Base-by-base conservation (phyloP, 2,113 vertebrate genomes). In the Pseudolaguvia tuberculata region DNA sequence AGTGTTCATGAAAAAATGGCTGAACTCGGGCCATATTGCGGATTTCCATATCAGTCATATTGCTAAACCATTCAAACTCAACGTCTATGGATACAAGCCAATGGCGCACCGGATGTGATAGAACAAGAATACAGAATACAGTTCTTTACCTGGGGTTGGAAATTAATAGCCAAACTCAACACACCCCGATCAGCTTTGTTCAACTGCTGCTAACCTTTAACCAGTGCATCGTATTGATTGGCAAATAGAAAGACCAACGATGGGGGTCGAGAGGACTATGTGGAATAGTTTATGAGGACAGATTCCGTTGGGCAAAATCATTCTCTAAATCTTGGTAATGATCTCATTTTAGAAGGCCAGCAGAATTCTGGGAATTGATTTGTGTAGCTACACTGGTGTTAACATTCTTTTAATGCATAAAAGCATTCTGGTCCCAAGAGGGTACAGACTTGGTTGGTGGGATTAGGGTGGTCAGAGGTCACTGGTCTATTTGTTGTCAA, bases 191-290 rank as follows among this genome's bases (percentile, higher is more conserved):
- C 51, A n/a, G 21, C 29, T 35, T 57, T 65, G 76, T 79, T 74
- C 78, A 81, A 15, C 82, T 61, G 39, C 2, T 20, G 11, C 53
- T 68, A 71, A 80, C 83, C 79, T 82, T 79, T 71, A 53, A n/a
- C 58, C 75, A 45, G 61, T 29, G 12, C 58, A 29, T 51, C 42
- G 7, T 63, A 73, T 69, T 12, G 77, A 81, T 78, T 73, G 17
- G 51, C 62, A 61, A 79, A 73, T 55, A 42, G 27, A 53, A 58
- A 72, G n/a, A 72, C 10, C 23, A 20, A 25, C 9, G 42, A 14
- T 1, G 23, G 13, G 23, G 3, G 14, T 42, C 39, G 23, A 57
- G 25, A 31, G 47, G 18, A 65, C 59, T 67, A 65, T 65, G 35
- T 52, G 61, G 42, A 70, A 18, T n/a, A 8, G 52, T 47, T 67